A percentile compares a stretch with the other conserved stretches of the same genome.
phyloP scores from a whole-genome alignment of 2,888 invertebrate genomes.

The Synergus umbraculus region DNA sequence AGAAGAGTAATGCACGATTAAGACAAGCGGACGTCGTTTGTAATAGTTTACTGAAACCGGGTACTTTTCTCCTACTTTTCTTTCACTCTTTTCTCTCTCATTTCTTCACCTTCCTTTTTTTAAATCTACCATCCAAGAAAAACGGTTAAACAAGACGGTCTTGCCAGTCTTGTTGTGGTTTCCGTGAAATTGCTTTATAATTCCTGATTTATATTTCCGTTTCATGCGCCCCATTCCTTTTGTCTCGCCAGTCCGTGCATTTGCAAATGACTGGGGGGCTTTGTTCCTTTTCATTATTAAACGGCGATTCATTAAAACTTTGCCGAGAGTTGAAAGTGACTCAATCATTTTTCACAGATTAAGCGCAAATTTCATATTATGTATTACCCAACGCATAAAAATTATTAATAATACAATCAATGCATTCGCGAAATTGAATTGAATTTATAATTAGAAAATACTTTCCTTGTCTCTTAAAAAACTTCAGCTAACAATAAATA shows the following conservation, averaged over 20 bases:
- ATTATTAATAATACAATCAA: not conserved
- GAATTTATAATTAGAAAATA: not conserved
- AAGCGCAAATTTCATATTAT: not conserved
- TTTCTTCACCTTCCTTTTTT: slow-evolving; percentile 20
- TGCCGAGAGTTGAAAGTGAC: slow-evolving; percentile 15
- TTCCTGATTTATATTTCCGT: slow-evolving; percentile 67
- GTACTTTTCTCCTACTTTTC: slow-evolving; percentile 42
- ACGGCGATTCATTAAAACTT: slow-evolving; percentile 37
- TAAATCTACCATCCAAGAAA: slow-evolving; percentile 3
- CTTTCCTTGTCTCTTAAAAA: not conserved
- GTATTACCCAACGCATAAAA: not conserved
- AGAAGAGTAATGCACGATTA: slow-evolving; percentile 65
- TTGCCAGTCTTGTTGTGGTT: slow-evolving; percentile 63
- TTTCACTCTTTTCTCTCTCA: slow-evolving; percentile 38
- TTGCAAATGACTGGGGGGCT: slow-evolving; percentile 36
- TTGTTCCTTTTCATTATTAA: slow-evolving; percentile 30
- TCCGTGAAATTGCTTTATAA: slow-evolving; percentile 70
- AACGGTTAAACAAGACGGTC: slow-evolving; percentile 26
- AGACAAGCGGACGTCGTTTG: slow-evolving; percentile 64
- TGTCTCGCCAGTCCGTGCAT: slow-evolving; percentile 30
- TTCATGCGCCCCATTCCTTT: slow-evolving; percentile 37
- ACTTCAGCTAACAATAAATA: not conserved
- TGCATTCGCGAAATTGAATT: not conserved
- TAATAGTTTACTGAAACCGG: slow-evolving; percentile 63
- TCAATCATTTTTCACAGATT: slow-evolving; percentile 29